These are phyloP conservation scores for Cyphomyrus discorhynchus DNA, from an alignment of 2,113 vertebrate species.

Conservation along the genomic window DNA sequence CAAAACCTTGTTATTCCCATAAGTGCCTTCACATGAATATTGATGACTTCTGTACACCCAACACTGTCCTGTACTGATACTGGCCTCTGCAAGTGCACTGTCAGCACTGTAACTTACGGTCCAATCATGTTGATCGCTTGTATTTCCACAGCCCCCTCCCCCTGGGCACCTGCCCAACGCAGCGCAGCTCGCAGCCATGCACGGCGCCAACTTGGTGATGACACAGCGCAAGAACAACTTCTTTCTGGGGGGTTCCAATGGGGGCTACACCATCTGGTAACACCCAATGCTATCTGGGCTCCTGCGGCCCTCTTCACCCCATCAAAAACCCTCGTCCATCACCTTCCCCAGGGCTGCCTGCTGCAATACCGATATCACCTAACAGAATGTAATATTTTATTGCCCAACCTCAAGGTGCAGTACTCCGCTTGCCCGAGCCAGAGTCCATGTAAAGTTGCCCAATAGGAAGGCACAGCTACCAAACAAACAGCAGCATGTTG, in stretches of 20 bases:
- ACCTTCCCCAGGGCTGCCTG: constrained; percentile 43
- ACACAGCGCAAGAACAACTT: constrained; percentile 89
- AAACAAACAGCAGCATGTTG: not conserved
- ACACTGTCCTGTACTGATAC: not conserved
- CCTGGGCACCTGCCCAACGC: constrained; percentile 87
- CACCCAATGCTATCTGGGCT: constrained; percentile 38
- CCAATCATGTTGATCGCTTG: not conserved
- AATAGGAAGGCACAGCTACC: not conserved
- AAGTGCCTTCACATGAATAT: not conserved
- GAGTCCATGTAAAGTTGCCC: not conserved
- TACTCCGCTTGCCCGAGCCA: constrained; percentile 26
- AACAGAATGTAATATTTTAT: constrained; percentile 74
- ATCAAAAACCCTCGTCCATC: not conserved
- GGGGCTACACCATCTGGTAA: constrained; percentile 96
- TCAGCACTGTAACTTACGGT: not conserved
- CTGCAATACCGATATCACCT: constrained; percentile 71
- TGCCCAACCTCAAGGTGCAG: constrained; percentile 63
- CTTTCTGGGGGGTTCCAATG: constrained; percentile 85
- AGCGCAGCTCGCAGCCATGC: constrained; percentile 90
- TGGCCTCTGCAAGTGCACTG: not conserved
- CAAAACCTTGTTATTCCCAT: not conserved
- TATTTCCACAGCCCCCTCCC: constrained; percentile 71
- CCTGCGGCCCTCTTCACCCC: not conserved
- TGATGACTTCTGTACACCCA: not conserved
- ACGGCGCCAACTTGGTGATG: constrained; percentile 85